These are phyloP conservation scores for Scomberomorus guttatus DNA, from an alignment of 2,797 vertebrate genomes.

Conservation along the genomic window DNA sequence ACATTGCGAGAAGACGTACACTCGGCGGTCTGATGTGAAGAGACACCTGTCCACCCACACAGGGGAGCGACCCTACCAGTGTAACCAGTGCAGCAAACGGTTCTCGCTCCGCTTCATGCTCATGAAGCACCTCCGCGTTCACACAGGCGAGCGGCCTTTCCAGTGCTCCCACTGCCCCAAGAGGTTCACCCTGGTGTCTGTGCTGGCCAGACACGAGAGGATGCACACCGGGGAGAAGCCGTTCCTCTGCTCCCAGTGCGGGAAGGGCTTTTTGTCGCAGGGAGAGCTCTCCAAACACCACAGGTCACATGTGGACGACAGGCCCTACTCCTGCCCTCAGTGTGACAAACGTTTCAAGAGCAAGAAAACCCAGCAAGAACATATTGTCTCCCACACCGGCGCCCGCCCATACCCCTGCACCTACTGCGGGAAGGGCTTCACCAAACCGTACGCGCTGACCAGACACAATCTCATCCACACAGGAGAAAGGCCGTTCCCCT, in stretches of 20 bases:
- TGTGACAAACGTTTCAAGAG: slow-evolving; percentile 85
- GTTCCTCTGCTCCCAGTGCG: slow-evolving; percentile 87
- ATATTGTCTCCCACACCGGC: slow-evolving; percentile 86
- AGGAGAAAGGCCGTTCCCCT: slow-evolving; percentile 89
- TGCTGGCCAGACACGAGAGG: slow-evolving; percentile 83
- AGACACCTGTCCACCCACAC: slow-evolving; percentile 83
- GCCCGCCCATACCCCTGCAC: slow-evolving; percentile 88
- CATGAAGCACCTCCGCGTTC: slow-evolving; percentile 81
- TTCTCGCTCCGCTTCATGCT: slow-evolving; percentile 83
- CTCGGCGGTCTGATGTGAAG: slow-evolving; percentile 83
- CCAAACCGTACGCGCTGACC: slow-evolving; percentile 89
- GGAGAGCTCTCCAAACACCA: slow-evolving; percentile 87
- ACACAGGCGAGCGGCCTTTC: slow-evolving; percentile 84
- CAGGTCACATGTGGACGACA: slow-evolving; percentile 81
- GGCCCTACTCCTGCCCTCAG: slow-evolving; percentile 80
- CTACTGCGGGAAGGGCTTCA: slow-evolving; percentile 90
- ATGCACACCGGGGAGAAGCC: slow-evolving; percentile 89
- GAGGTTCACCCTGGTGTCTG: slow-evolving; percentile 83
- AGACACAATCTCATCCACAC: slow-evolving; percentile 92
- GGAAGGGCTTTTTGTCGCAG: slow-evolving; percentile 84
- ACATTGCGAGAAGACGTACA: slow-evolving; percentile 85
- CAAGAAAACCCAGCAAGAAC: slow-evolving; percentile 86
- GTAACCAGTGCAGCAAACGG: slow-evolving; percentile 79
- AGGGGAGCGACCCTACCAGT: slow-evolving; percentile 82
- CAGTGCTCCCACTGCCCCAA: slow-evolving; percentile 85